Base-by-base conservation (phyloP, 2,113 vertebrate species). In the Aegotheles bennettii region DNA sequence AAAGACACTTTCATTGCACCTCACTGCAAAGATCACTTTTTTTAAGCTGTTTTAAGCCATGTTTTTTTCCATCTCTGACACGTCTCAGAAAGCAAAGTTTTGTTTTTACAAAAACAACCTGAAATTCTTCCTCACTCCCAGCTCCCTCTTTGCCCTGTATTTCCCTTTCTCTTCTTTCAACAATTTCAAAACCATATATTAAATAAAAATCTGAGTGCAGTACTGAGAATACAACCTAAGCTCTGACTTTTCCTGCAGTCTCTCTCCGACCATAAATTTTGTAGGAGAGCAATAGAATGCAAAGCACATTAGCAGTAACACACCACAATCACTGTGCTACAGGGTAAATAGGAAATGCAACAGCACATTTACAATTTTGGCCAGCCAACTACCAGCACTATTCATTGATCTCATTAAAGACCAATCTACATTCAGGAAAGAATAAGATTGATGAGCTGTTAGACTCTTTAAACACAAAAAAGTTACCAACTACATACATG, bases 401-500 rank as follows among this genome's bases (percentile, higher is more conserved):
- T 89, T 95, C 94, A 95, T 94, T 95, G 96, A 96, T 97, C 94
- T 96, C 94, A 96, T 97, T 97, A 97, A 97, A 96, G 89, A 77
- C 96, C 85, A 95, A 94, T 93, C 91, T 97, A 95, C 94, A 95
- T 97, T 97, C 94, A 92, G 90, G 71, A 94, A 93, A 96, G 87
- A 89, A 94, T 50, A 93, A 96, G 94, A 93, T 68, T 92, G 93
- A 96, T 93, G 89, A 95, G 80, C 51, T 85, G 87, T 78, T 94
- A 81, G 74, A 71, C 33, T 89, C 87, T 94, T 93, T 68, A 92
- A 94, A 78, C 73, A 90, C 64, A 87, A 89, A 83, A 85, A 94
- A 89, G 85, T 91, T 94, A 15, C 65, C 84, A 67, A 53, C 65
- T 93, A 80, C 63, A 74, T 40, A 59, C 74, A 53, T 31, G 26